phyloP scores from a whole-genome alignment of 2,888 invertebrate genomes.

The Meteorus cinctellus region DNA sequence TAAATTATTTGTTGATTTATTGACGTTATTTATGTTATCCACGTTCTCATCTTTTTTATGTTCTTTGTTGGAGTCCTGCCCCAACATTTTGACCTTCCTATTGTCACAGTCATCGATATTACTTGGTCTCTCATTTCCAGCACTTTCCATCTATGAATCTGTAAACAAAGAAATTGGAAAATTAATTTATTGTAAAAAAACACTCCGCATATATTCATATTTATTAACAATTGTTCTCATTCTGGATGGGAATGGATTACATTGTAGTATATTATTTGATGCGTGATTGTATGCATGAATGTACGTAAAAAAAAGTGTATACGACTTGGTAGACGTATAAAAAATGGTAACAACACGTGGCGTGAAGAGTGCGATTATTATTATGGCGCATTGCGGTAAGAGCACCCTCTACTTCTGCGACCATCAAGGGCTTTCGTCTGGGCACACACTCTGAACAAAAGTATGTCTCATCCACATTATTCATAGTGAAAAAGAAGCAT shows the following conservation, averaged over 20 bases:
- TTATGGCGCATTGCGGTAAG: slow-evolving; percentile 65
- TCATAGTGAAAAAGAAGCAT: not conserved
- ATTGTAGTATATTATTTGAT: not conserved
- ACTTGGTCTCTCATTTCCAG: slow-evolving; percentile 62
- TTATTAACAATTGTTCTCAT: not conserved
- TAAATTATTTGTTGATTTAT: slow-evolving; percentile 31
- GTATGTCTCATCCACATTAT: not conserved
- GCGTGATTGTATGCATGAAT: not conserved
- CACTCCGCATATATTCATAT: not conserved
- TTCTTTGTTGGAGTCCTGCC: slow-evolving; percentile 46
- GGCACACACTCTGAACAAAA: slow-evolving; percentile 6
- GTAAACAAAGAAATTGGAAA: slow-evolving; percentile 44
- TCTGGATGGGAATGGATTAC: not conserved
- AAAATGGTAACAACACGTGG: slow-evolving; percentile 35
- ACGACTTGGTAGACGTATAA: too few relatives aligned
- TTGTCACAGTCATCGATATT: slow-evolving; percentile 65
- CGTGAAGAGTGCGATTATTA: slow-evolving; percentile 44
- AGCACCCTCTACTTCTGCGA: slow-evolving; percentile 61
- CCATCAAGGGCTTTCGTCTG: slow-evolving; percentile 47
- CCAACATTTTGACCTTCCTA: slow-evolving; percentile 53
- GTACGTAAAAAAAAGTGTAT: not conserved
- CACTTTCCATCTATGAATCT: slow-evolving; percentile 69
- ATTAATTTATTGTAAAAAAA: not conserved
- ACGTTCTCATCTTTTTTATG: slow-evolving; percentile 50
- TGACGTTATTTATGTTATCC: slow-evolving; percentile 50